Evolutionary conservation across 2,113 vertebrate species (phyloP).

Genomic region (Pelecanus crispus): DNA sequence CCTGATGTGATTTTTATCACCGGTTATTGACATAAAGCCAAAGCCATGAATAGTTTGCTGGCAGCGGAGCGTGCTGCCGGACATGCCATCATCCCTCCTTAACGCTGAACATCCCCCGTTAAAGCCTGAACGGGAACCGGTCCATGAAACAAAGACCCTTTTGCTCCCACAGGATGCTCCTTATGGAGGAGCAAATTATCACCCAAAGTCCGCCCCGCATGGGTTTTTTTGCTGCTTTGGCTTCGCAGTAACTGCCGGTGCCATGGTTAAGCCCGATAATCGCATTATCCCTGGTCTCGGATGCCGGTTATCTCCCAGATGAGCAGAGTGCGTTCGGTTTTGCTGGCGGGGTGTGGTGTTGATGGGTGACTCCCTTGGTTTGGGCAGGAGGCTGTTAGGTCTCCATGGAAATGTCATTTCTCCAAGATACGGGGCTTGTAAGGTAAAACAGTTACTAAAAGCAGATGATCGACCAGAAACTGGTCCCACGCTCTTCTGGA

Average conservation of each 20-base stretch:
- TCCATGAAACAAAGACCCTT: accelerated
- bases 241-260: background rate
- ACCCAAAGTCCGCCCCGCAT: accelerated
- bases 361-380: background rate
- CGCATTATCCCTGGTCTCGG: background rate
- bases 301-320: background rate
- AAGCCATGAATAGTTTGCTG: constrained; percentile 14
- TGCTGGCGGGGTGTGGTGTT: background rate
- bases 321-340: background rate
- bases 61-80: constrained; percentile 11
- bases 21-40: background rate
- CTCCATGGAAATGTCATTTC: background rate
- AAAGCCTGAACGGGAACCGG: accelerated
- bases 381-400: background rate
- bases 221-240: background rate
- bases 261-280: accelerated
- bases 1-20: constrained; percentile 11
- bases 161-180: accelerated
- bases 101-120: accelerated
- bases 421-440: accelerated
- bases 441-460: background rate
- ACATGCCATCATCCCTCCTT: background rate
- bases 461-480: background rate
- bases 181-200: background rate
- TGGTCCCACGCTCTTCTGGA: background rate